Base-by-base conservation (phyloP, 2,113 vertebrate genomes). In the Suricata suricatta region DNA sequence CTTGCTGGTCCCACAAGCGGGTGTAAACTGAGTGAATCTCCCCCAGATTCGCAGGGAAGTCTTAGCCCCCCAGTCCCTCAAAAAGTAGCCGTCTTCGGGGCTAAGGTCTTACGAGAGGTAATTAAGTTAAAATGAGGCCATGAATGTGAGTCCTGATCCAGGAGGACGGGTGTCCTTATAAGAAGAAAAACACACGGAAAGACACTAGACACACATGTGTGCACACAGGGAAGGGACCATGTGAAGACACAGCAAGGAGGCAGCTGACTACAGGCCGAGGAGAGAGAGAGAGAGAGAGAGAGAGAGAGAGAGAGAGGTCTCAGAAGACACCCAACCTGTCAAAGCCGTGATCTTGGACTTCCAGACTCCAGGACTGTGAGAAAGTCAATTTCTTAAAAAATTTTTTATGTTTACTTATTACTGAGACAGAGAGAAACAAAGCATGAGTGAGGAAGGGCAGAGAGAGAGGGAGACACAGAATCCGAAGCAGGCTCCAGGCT, bases 251-350 rank as follows among this genome's bases (percentile, higher is more conserved):
- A 3, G 33, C 0, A 10, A 63, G 80, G 69, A 3, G 63, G n/a
- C 0, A 0, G n/a, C 57, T 0, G 0, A 41, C 50, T 15, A 21
- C 5, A 0, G 33, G 68, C 74, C 68, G 0, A 27, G 66, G 31
- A 83, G 38, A 44, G 19, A 88, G 60, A 16, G 57, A 88, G 12
- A 44, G 14, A 88, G 31, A 88, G 38, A 27, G 19, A 88, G 50
- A 9, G 57, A 60, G 27, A 41, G 4, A 88, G 38, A 44, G 19
- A 88, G 50, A 9, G 57, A 60, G 27, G 7, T 15, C 35, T 57
- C 63, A 17, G 88, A 7, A 29, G 77, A 69, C n/a, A 63, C 68
- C 33, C 9, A 0, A 50, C 82, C 66, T 21, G 31, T 76, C 12
- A 17, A 27, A 10, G 64, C 41, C 52, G 52, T 31, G 16, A 44